A percentile compares a stretch with the other conserved stretches of the same genome.
phyloP scores from a whole-genome alignment of 2,797 vertebrate genomes.

The Tenualosa thibaudeaui region DNA sequence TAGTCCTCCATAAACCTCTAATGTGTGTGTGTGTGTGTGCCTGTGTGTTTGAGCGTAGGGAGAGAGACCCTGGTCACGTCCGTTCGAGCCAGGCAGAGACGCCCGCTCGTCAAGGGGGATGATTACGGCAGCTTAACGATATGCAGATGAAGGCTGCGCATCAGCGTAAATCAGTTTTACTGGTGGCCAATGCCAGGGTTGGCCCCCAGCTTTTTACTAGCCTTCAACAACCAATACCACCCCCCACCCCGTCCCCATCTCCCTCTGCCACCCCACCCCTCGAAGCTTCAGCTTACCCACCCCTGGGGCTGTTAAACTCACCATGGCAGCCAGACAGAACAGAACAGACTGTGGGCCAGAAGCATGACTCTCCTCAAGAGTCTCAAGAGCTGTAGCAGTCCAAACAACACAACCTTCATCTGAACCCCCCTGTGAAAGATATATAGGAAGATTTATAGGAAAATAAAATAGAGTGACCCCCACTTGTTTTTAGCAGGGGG shows the following conservation, averaged over 20 bases:
- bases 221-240: background rate
- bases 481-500: background rate
- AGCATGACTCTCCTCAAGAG: background rate
- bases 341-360: background rate
- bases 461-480: slow-evolving; percentile 13
- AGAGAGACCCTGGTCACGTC: slow-evolving; percentile 75
- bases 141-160: slow-evolving; percentile 89
- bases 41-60: background rate
- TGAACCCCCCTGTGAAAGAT: background rate
- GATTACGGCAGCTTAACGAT: slow-evolving; percentile 85
- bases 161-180: slow-evolving; percentile 95
- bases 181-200: slow-evolving; percentile 46
- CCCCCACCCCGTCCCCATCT: background rate
- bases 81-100: slow-evolving; percentile 73
- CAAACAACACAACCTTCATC: background rate
- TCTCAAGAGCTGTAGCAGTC: background rate
- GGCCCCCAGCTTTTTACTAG: slow-evolving; percentile 14
- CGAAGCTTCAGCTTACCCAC: background rate
- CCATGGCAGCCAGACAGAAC: background rate
- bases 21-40: slow-evolving; percentile 5
- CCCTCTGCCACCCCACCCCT: background rate
- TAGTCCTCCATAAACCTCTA: slow-evolving; percentile 5
- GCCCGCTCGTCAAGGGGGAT: slow-evolving; percentile 84
- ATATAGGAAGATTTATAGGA: slow-evolving; percentile 12
- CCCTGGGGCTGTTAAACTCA: slow-evolving; percentile 6